Evolutionary conservation across 2,888 invertebrate genomes (phyloP).

Genomic region (Eutolmus rufibarbis): DNA sequence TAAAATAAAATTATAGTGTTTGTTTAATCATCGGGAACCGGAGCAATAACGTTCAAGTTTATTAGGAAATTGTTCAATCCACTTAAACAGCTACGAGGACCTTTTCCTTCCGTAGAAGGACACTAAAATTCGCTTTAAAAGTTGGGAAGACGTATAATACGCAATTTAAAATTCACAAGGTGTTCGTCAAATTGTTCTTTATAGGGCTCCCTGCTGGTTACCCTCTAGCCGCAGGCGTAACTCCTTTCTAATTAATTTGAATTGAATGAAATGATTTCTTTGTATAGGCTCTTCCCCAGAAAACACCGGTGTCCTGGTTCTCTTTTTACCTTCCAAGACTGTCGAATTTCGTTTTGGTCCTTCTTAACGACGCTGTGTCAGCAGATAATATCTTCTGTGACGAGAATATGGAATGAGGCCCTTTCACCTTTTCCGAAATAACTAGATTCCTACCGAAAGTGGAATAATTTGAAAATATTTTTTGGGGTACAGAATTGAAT

Average conservation of each 20-base stretch:
- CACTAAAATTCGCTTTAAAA: not conserved
- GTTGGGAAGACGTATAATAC: not conserved
- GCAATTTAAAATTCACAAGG: not conserved
- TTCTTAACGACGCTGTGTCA: not conserved
- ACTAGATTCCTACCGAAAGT: not conserved
- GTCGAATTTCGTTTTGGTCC: not conserved
- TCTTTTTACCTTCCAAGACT: not conserved
- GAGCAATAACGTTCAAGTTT: not conserved
- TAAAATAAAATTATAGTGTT: not conserved
- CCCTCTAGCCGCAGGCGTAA: not conserved
- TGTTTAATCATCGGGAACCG: not conserved
- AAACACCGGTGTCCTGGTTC: not conserved
- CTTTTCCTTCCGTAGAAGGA: not conserved
- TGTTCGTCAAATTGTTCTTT: not conserved
- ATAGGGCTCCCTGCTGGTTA: not conserved
- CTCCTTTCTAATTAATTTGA: constrained; percentile 8
- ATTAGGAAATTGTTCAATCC: not conserved
- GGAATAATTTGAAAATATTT: not conserved
- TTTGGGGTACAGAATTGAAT: not conserved
- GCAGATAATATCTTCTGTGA: not conserved
- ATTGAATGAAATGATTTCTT: constrained; percentile 20
- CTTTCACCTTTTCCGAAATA: not conserved
- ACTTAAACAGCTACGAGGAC: not conserved
- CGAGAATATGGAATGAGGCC: not conserved
- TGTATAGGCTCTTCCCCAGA: not conserved